Conservation (phyloP, 2,888 invertebrate species). For the Rhaphigaster nebulosa region DNA sequence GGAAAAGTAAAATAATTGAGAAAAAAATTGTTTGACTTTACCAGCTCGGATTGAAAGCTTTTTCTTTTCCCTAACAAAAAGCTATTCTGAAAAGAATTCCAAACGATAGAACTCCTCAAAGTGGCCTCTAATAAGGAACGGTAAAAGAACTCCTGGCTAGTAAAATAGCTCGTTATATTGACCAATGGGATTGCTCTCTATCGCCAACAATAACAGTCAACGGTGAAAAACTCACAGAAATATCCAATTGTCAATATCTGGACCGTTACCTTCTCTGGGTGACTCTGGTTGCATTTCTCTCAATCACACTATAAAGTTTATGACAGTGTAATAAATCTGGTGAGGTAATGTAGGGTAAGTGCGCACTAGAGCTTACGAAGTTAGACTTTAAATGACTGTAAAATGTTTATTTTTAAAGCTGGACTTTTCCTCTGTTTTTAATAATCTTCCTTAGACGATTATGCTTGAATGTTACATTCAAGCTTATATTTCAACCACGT, state of each 20-base stretch:
- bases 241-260: not conserved
- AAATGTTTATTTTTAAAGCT: too few relatives aligned
- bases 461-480: too few relatives aligned
- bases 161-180: not conserved
- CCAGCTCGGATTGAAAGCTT: not conserved
- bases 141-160: not conserved
- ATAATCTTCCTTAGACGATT: too few relatives aligned
- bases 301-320: too few relatives aligned
- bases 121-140: not conserved
- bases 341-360: too few relatives aligned
- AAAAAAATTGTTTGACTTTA: not conserved
- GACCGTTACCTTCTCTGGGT: not conserved
- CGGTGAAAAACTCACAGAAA: not conserved
- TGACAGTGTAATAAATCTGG: too few relatives aligned
- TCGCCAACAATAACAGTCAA: not conserved
- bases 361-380: too few relatives aligned
- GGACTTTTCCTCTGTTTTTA: too few relatives aligned
- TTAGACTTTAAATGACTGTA: too few relatives aligned
- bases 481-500: too few relatives aligned
- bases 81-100: not conserved
- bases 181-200: not conserved
- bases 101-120: not conserved
- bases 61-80: not conserved
- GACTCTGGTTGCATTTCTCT: too few relatives aligned
- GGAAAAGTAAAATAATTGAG: too few relatives aligned